These are phyloP conservation scores for Machimus rusticus DNA, from an alignment of 2,888 invertebrate species.

Conservation along the genomic window DNA sequence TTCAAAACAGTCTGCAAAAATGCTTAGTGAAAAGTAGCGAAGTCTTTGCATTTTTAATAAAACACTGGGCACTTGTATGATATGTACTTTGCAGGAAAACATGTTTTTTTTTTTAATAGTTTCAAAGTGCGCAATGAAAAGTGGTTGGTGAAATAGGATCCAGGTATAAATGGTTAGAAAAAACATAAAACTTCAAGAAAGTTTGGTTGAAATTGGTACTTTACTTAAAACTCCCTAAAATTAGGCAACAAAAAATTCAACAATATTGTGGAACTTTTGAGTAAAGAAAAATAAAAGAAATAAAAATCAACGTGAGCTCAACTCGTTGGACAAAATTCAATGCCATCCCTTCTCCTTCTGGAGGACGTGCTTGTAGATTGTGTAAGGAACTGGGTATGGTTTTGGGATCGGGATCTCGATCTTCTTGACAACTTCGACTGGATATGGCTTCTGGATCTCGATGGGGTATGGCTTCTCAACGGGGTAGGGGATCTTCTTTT, in stretches of 20 bases:
- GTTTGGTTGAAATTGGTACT: not conserved
- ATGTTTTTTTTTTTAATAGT: too few species aligned
- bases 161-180: not conserved
- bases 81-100: too few species aligned
- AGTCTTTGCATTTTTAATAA: too few species aligned
- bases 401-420: slow-evolving; percentile 75
- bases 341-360: slow-evolving; percentile 61
- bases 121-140: too few species aligned
- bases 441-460: slow-evolving; percentile 77
- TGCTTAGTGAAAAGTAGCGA: too few species aligned
- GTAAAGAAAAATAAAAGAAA: not conserved
- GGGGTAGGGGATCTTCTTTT: slow-evolving; percentile 76
- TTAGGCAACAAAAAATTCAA: slow-evolving; percentile 46
- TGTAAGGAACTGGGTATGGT: slow-evolving; percentile 77
- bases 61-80: too few species aligned
- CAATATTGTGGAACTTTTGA: slow-evolving; percentile 18
- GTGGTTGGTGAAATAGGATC: too few species aligned
- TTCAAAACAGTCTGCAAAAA: too few species aligned
- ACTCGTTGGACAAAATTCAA: slow-evolving; percentile 45
- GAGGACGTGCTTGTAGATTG: slow-evolving; percentile 78
- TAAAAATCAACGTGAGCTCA: not conserved
- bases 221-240: slow-evolving; percentile 44
- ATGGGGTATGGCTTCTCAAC: slow-evolving; percentile 74
- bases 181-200: not conserved
- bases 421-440: slow-evolving; percentile 77